Conservation (phyloP, 64 coral and sea anemone genomes). For the Pocillopora verrucosa region DNA sequence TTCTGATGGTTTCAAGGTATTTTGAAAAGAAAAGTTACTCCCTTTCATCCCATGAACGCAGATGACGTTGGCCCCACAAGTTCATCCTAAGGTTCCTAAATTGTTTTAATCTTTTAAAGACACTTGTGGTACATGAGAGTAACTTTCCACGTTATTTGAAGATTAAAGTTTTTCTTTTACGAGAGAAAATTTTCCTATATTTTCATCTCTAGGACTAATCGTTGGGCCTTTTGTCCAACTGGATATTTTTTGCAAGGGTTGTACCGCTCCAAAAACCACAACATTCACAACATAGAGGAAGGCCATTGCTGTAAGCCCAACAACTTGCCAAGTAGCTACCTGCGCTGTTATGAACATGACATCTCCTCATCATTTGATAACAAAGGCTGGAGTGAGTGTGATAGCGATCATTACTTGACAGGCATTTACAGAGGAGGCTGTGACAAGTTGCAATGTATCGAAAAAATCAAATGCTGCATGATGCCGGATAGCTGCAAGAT, state of each 20-base stretch:
- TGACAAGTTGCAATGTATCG: constrained; percentile 31
- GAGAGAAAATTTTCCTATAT: neutral
- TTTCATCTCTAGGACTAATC: constrained; percentile 26
- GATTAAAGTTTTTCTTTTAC: too few species aligned
- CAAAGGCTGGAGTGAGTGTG: constrained; percentile 32
- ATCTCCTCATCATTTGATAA: constrained; percentile 19
- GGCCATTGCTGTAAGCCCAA: constrained; percentile 42
- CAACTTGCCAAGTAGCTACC: constrained; percentile 14
- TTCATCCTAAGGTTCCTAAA: too few species aligned
- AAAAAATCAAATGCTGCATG: constrained; percentile 56
- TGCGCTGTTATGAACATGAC: constrained; percentile 42
- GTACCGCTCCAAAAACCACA: neutral
- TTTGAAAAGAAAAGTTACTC: too few species aligned
- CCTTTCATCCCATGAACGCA: too few species aligned
- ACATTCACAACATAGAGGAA: constrained; percentile 45
- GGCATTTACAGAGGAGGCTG: constrained; percentile 41
- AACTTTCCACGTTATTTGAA: too few species aligned
- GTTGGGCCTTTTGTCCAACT: constrained; percentile 36
- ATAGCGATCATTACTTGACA: constrained; percentile 29
- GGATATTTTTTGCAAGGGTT: constrained; percentile 43
- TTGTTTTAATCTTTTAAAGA: too few species aligned
- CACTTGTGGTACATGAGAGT: too few species aligned
- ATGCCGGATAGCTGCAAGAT: constrained; percentile 25
- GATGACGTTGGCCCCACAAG: too few species aligned
- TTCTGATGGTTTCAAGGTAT: too few species aligned